Evolutionary conservation across 1,140 invertebrate genomes (phyloP), one percentile per base, ranked within the genome.

Genomic region (Philaenus spumarius): DNA sequence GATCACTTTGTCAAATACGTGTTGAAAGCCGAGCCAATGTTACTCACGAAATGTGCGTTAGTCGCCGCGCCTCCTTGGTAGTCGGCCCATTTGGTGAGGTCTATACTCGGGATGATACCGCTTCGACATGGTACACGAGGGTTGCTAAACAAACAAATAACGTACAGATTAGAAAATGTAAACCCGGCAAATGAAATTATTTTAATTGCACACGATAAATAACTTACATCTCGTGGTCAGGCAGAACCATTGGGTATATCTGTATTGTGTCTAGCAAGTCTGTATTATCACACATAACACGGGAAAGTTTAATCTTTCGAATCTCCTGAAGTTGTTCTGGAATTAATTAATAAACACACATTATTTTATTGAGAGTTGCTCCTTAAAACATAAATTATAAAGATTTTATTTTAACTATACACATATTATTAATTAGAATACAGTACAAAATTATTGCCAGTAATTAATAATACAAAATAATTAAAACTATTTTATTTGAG

Each of bases 281-380:
- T 1, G 90, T 93, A 68, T 97, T 98, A 70, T 97, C 93, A 72
- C 96, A 99, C 52, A 98, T 88, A 30, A 98, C 75, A 53, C 92
- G 80, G 0, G 94, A 86, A 0, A 98, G 77, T 63, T 87, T 84
- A 0, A 86, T 75, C 72, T 96, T 96, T 52, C 90, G 81, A 47
- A 99, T 84, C 75, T 98, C 93, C 54, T 82, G 80, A 35, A 98
- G 71, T 78, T 99, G 96, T 69, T 92, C 90, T 67, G 81, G 12
- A 70, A 63, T 14, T 14, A 2, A 30, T 9, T 4, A 30, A 30
- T 4, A 30, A 30, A 4, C 3, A 30, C 26, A 30, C 26, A 4
- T 30, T n/a, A n/a, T n/a, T n/a, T n/a, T n/a, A n/a, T n/a, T n/a
- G n/a, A n/a, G n/a, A n/a, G n/a, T n/a, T n/a, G n/a, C n/a, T n/a